Percentiles rank a stretch among this genome's conserved stretches.
Conservation (phyloP, 2,797 vertebrate species). For the Merluccius polli region DNA sequence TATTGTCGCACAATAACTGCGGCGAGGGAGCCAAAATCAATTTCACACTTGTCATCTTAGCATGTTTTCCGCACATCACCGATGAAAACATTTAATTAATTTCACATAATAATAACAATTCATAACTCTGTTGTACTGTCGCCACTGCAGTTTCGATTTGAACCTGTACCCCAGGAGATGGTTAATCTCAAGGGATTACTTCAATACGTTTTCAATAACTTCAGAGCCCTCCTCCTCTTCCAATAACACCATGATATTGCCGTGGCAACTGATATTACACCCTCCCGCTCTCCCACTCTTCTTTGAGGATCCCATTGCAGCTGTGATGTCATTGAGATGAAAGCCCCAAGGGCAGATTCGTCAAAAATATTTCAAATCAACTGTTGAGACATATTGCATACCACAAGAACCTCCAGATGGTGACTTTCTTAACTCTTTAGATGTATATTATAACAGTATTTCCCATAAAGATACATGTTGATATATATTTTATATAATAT, state of each 20-base stretch:
- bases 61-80: too few species aligned
- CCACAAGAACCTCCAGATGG: background rate
- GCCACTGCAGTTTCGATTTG: too few species aligned
- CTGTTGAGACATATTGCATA: background rate
- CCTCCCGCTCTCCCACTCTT: too few species aligned
- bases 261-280: too few species aligned
- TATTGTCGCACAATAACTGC: too few species aligned
- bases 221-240: slow-evolving; percentile 15
- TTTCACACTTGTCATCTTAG: too few species aligned
- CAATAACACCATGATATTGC: background rate
- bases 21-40: too few species aligned
- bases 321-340: background rate
- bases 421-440: background rate
- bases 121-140: too few species aligned
- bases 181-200: background rate
- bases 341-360: background rate
- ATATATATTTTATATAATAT: background rate
- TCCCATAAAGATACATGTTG: background rate
- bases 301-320: background rate
- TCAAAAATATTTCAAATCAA: background rate
- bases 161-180: background rate
- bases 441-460: background rate
- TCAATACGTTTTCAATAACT: slow-evolving; percentile 12
- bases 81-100: too few species aligned
- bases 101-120: too few species aligned